Base-by-base conservation (phyloP, 2,888 invertebrate species). In the Philhelius pedissequus region DNA sequence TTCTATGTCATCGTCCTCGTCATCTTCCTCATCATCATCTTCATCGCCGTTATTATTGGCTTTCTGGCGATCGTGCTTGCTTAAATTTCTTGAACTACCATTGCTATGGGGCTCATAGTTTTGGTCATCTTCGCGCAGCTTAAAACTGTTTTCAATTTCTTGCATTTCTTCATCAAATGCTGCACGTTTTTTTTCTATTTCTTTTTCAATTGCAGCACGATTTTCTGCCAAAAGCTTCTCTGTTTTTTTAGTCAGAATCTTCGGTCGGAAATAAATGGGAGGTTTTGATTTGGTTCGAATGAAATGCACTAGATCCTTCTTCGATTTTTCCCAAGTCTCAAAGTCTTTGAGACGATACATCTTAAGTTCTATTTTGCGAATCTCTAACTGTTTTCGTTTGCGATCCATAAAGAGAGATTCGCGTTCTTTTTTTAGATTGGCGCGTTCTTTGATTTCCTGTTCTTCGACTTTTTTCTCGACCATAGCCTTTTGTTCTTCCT, bases 391-490 rank as follows among this genome's bases (percentile, higher is more conserved):
- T 90, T 98, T 97, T 87, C 96, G 94, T 89, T 97, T 96, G 79
- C 98, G 93, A 87, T 96, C 96, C 35, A 95, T 93, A 91, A 98
- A 97, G 84, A 99, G 92, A 82, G 96, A 95, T 89, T 96, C 95
- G 38, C 97, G 93, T 90, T 98, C 97, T 86, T 94, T 94, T 88
- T 95, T 95, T 69, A 97, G 93, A 90, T 96, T 95, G 89, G 97
- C 97, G 86, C 96, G 96, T 89, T 98, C 97, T 89, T 95, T 93
- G 70, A 96, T 94, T 73, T 97, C 97, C 89, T 97, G 97, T 89
- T 97, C 97, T 90, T 99, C 99, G 79, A 99, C 94, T 91, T 98
- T 97, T 78, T 96, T 96, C 92, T 99, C 99, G 7, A 99, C 96
- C 92, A 90, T 88, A 3, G 93, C 93, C 87, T 97, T 94, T 90